A percentile compares a stretch with the other conserved stretches of the same genome.
Evolutionary conservation across 92 coral and sea anemone species (phyloP).

Genomic region (Siderastrea siderea): DNA sequence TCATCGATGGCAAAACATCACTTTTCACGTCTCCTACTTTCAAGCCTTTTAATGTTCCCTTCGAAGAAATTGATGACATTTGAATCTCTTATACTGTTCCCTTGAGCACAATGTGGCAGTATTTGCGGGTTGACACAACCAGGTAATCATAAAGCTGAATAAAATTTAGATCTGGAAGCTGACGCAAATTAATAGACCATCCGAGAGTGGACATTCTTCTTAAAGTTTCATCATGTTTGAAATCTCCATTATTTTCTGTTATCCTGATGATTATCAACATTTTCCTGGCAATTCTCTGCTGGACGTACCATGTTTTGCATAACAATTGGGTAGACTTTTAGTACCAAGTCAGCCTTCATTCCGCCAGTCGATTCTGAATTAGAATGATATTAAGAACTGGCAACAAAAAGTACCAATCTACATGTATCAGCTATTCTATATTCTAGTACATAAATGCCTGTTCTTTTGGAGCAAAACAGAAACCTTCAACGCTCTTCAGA

Average conservation of each 20-base stretch:
- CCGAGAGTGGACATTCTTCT: constrained; percentile 43
- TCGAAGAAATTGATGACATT: constrained; percentile 63
- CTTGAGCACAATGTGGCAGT: constrained; percentile 45
- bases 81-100: constrained; percentile 64
- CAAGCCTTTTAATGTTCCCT: constrained; percentile 55
- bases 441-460: too few species aligned
- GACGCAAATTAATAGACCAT: constrained; percentile 51
- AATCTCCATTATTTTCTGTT: constrained; percentile 28
- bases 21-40: constrained; percentile 61
- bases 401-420: too few species aligned
- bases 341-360: too few species aligned
- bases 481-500: too few species aligned
- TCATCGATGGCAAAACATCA: constrained; percentile 52
- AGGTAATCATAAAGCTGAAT: constrained; percentile 65
- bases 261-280: too few species aligned
- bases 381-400: too few species aligned
- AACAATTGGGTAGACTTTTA: too few species aligned
- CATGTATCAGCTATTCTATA: too few species aligned
- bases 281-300: too few species aligned
- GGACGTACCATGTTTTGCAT: too few species aligned
- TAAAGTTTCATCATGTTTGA: constrained; percentile 12
- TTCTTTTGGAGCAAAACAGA: too few species aligned
- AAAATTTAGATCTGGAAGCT: constrained; percentile 47
- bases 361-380: too few species aligned
- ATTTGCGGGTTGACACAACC: constrained; percentile 54